These are phyloP conservation scores for Acrocephalus arundinaceus DNA, from an alignment of 2,113 vertebrate genomes.

Conservation along the genomic window DNA sequence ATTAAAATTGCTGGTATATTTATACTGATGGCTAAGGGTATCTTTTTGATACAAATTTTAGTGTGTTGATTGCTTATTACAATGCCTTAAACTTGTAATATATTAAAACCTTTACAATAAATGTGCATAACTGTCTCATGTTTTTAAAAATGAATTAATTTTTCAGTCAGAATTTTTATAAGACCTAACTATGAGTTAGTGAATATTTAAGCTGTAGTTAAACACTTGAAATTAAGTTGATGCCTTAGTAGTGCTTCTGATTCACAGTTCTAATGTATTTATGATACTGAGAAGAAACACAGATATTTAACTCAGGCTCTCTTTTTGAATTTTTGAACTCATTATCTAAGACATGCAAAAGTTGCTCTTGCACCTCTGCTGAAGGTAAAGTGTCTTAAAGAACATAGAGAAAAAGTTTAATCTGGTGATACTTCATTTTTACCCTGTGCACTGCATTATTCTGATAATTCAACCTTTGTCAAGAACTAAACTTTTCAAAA, in stretches of 20 bases:
- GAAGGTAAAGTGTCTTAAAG: neutral
- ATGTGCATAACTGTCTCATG: neutral
- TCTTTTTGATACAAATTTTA: neutral
- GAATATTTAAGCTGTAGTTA: neutral
- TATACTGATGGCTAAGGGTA: neutral
- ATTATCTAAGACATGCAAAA: neutral
- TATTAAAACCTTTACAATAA: slow-evolving; percentile 47
- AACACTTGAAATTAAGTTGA: neutral
- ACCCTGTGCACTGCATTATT: neutral
- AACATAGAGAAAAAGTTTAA: neutral
- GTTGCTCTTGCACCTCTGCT: neutral
- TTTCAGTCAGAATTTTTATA: neutral
- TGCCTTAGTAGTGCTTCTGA: neutral
- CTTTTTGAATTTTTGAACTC: neutral
- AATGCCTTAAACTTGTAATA: neutral
- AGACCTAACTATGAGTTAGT: neutral
- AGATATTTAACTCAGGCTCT: neutral
- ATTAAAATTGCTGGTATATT: neutral
- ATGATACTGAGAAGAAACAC: neutral
- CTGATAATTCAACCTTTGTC: neutral
- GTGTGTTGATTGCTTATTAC: neutral
- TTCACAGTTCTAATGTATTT: neutral
- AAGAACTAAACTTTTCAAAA: neutral
- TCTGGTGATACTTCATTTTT: neutral
- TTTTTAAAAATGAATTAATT: neutral